Conservation (phyloP, 2,113 vertebrate species). For the Pseudorasbora parva region DNA sequence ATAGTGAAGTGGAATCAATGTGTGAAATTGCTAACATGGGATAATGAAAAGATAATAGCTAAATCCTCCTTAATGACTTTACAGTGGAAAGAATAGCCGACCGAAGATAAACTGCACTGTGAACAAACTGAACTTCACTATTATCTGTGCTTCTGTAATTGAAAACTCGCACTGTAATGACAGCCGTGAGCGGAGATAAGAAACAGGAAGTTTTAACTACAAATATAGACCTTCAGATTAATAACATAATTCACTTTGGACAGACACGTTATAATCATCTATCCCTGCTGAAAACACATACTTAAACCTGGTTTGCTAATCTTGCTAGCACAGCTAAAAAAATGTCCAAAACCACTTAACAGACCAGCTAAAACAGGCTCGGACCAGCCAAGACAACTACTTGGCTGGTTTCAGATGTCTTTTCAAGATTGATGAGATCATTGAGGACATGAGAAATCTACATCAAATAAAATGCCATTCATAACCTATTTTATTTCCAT, state of each 20-base stretch:
- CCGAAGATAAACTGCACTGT: slow-evolving; percentile 4
- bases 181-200: background rate
- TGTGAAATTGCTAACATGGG: background rate
- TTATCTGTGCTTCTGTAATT: slow-evolving; percentile 22
- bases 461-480: background rate
- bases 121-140: background rate
- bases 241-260: background rate
- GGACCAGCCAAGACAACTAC: background rate
- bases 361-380: background rate
- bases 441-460: background rate
- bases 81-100: background rate
- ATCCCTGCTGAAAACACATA: background rate
- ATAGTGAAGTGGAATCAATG: slow-evolving; percentile 4
- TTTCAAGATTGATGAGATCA: background rate
- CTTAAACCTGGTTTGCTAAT: background rate
- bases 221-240: slow-evolving; percentile 2
- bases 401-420: background rate
- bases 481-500: too few species aligned
- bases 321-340: background rate
- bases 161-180: background rate
- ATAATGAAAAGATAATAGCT: slow-evolving; percentile 15
- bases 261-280: background rate
- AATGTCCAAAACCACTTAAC: background rate
- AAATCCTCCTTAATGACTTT: slow-evolving; percentile 12
- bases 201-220: background rate